Conservation (phyloP, 1,140 invertebrate species). For the Sycophaga agraensis region DNA sequence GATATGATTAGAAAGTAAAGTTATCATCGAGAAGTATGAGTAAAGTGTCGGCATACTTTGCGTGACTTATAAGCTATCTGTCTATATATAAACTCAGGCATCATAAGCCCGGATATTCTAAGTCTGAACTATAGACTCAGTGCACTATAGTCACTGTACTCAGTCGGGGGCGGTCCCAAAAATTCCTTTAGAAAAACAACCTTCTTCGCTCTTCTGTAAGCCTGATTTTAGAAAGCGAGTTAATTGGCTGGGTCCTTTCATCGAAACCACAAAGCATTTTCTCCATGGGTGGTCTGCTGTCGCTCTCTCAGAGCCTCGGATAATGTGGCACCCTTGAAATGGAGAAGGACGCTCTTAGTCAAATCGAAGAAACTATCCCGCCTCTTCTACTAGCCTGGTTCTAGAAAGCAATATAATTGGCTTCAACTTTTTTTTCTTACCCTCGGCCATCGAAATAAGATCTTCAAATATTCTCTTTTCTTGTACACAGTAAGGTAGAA, state of each 20-base stretch:
- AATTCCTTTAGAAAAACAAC: conserved; percentile 28
- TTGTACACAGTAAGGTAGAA: too few species aligned
- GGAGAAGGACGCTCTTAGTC: conserved; percentile 2
- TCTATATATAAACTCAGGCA: too few species aligned
- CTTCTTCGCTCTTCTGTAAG: conserved; percentile 27
- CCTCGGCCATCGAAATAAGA: too few species aligned
- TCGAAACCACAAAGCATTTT: conserved; percentile 12
- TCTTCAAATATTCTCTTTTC: too few species aligned
- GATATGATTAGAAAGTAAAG: too few species aligned
- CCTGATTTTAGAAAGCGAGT: conserved; percentile 28
- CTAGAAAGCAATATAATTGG: conserved; percentile 15
- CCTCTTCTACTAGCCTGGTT: conserved; percentile 24
- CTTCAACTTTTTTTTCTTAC: background rate
- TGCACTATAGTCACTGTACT: too few species aligned
- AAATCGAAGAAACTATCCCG: background rate
- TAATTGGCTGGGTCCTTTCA: conserved; percentile 35
- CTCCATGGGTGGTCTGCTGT: background rate
- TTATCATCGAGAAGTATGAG: too few species aligned
- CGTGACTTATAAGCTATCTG: too few species aligned
- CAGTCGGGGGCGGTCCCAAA: conserved; percentile 24
- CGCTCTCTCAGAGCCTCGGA: background rate
- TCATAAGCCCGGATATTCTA: background rate
- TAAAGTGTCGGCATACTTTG: too few species aligned
- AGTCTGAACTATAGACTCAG: background rate
- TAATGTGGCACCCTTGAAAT: background rate